Evolutionary conservation across 2,888 invertebrate genomes (phyloP), one percentile per base, ranked within the genome.

Genomic region (Ennomos fuscantarius): DNA sequence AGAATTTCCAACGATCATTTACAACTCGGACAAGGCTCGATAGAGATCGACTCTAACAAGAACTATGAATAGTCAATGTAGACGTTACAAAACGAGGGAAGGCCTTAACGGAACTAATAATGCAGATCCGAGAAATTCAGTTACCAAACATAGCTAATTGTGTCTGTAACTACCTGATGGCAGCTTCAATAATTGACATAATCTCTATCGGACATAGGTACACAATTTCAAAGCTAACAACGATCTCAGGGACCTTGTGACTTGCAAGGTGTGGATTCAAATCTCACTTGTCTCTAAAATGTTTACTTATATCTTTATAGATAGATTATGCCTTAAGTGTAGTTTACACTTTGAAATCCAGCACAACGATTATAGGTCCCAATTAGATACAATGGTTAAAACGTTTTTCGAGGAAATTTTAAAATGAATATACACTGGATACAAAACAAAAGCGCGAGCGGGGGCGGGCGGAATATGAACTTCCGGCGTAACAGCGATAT

Each of bases 321-420:
- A n/a, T n/a, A n/a, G n/a, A n/a, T n/a, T n/a, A n/a, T n/a, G n/a
- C 15, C 15, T 24, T 24, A 24, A 24, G 24, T 24, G 24, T 24
- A 24, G 24, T 24, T 24, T 24, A 5, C 24, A 3, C 3, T 2
- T 24, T 24, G 24, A 24, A 24, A 24, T 6, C 6, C 5, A 24
- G 50, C 37, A 43, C 46, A 53, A 36, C 57, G 43, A 52, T 56
- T 79, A 81, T 75, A 74, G 73, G 79, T 79, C 80, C 70, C 76
- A 81, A 81, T 81, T 81, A 78, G 74, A 77, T 76, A 67, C 71
- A 69, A 72, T 80, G 77, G 78, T 82, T 79, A 78, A 75, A 79
- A 79, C 76, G 83, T 82, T 82, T 75, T 69, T 67, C 61, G 59
- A 71, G 64, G 68, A 75, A 82, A 81, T 83, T 79, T 81, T 72